phyloP scores from a whole-genome alignment of 2,113 vertebrate species.

The Caracal caracal region DNA sequence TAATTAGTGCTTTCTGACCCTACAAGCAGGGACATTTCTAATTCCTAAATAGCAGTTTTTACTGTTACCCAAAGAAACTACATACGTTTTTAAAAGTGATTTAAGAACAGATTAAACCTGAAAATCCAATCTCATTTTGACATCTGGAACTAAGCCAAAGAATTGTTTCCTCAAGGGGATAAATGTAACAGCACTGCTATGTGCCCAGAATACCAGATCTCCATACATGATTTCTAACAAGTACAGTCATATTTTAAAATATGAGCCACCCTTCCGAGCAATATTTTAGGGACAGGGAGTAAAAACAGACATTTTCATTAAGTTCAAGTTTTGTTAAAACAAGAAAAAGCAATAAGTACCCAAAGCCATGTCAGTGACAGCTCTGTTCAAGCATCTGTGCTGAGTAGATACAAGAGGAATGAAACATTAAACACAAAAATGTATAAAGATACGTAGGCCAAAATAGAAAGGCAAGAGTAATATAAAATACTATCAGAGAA shows the following conservation, averaged over 20 bases:
- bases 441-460: background rate
- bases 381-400: background rate
- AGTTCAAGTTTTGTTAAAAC: background rate
- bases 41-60: slow-evolving; percentile 37
- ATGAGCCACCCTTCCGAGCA: background rate
- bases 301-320: background rate
- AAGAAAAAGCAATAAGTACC: background rate
- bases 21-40: background rate
- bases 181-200: background rate
- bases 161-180: slow-evolving; percentile 1
- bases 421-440: background rate
- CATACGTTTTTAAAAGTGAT: slow-evolving; percentile 20
- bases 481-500: background rate
- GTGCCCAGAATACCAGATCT: background rate
- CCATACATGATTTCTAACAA: background rate
- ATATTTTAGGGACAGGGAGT: background rate
- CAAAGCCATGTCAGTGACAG: background rate
- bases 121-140: slow-evolving; percentile 35
- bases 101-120: slow-evolving; percentile 5
- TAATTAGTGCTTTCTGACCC: background rate
- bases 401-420: background rate
- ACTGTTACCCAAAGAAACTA: background rate
- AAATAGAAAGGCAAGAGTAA: background rate
- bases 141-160: background rate
- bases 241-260: background rate